Conservation (phyloP, 2,888 invertebrate species). For the Eupelmus urozonus region DNA sequence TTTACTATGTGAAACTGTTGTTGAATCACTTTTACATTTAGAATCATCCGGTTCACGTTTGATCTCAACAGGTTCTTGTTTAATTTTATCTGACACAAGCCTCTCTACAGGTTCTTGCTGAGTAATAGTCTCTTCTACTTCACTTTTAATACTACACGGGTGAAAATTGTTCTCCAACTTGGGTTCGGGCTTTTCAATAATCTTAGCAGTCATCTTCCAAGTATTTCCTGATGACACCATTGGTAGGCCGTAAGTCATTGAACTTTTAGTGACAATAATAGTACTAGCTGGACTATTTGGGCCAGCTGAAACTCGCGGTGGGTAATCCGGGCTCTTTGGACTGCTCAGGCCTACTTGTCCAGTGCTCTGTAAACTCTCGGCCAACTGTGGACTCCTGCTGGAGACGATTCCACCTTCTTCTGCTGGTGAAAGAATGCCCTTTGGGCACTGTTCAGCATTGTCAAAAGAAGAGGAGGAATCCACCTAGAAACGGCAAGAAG, state of each 20-base stretch:
- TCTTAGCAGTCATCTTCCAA: slow-evolving; percentile 42
- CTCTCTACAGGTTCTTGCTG: slow-evolving; percentile 32
- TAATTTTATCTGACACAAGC: slow-evolving; percentile 53
- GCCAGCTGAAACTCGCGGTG: slow-evolving; percentile 70
- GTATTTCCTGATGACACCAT: slow-evolving; percentile 35
- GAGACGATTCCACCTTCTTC: slow-evolving; percentile 71
- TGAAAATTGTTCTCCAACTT: slow-evolving; percentile 38
- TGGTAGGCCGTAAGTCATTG: slow-evolving; percentile 58
- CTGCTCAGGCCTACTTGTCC: slow-evolving; percentile 69
- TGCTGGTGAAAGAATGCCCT: slow-evolving; percentile 14
- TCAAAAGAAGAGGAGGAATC: slow-evolving; percentile 25
- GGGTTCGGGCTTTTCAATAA: slow-evolving; percentile 41
- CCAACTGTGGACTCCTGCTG: slow-evolving; percentile 71
- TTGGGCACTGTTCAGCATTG: slow-evolving; percentile 1
- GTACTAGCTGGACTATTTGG: slow-evolving; percentile 68
- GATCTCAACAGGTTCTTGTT: slow-evolving; percentile 63
- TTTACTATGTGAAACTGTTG: slow-evolving; percentile 58
- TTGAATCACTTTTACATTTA: slow-evolving; percentile 53
- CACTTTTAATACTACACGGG: slow-evolving; percentile 36
- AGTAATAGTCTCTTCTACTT: slow-evolving; percentile 42
- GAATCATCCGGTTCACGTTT: slow-evolving; percentile 55
- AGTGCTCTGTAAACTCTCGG: slow-evolving; percentile 71
- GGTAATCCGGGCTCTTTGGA: slow-evolving; percentile 75
- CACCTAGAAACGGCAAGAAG: slow-evolving; percentile 20
- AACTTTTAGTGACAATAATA: slow-evolving; percentile 47